These are phyloP conservation scores for Calliphora vomitoria DNA, from an alignment of 2,888 invertebrate species.

Conservation along the genomic window DNA sequence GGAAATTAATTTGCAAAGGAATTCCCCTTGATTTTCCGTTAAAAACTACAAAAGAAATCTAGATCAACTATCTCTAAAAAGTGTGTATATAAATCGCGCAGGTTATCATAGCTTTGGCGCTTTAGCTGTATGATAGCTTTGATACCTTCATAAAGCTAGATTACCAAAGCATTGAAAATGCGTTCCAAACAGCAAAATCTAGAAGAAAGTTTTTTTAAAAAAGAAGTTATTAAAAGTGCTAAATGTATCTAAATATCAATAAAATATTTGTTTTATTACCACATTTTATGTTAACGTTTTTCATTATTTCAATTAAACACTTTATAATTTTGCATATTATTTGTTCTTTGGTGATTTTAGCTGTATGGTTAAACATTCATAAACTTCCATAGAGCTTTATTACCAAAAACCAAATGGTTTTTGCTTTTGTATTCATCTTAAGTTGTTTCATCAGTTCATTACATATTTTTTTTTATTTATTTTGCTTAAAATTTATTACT, in stretches of 20 bases:
- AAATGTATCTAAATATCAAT: background rate
- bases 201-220: too few relatives aligned
- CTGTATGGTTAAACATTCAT: conserved; percentile 86
- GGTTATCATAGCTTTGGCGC: conserved; percentile 92
- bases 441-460: conserved; percentile 74
- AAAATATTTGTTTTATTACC: background rate
- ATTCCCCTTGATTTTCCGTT: too few relatives aligned
- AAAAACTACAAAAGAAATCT: too few relatives aligned
- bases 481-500: conserved; percentile 6
- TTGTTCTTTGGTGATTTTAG: conserved; percentile 91
- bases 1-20: too few relatives aligned
- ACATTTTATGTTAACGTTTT: conserved; percentile 64
- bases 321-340: conserved; percentile 83
- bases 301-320: conserved; percentile 43
- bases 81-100: conserved; percentile 76
- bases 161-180: conserved; percentile 93
- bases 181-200: conserved; percentile 37
- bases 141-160: conserved; percentile 95
- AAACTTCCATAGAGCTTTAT: conserved; percentile 89
- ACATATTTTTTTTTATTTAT: conserved; percentile 21
- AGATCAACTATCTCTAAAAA: too few relatives aligned
- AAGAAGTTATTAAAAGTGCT: conserved; percentile 1
- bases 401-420: conserved; percentile 88
- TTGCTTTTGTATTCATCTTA: conserved; percentile 77
- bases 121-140: conserved; percentile 93